Base-by-base conservation (phyloP, 1,140 invertebrate species). In the Diabrotica virgifera region DNA sequence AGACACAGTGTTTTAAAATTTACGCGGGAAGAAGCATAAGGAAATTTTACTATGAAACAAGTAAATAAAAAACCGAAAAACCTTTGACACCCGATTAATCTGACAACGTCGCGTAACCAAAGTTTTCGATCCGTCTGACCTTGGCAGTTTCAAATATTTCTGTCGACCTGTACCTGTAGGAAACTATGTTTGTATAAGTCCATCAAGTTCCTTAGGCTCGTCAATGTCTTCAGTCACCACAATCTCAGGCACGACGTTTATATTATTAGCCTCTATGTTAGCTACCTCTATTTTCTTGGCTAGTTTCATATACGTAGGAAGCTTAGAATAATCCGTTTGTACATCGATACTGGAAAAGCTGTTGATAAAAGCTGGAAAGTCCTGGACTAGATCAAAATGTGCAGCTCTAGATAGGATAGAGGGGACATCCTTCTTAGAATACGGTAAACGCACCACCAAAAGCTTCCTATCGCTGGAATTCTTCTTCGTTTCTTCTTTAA, bases 201-300 rank as follows among this genome's bases (percentile, higher is more conserved):
- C 67, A 52, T 71, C 68, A 35, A 35, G 38, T 52, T 72, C 70
- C 36, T 63, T 62, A 9, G 70, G 62, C 52, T 72, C 69, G 5
- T 73, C 72, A 35, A 55, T 61, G 53, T 70, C 63, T 59, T 70
- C 64, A 11, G 72, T 73, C 36, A 73, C 52, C 37, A 71, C 65
- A 35, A 73, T 73, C 38, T 62, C 58, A 8, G 72, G 72, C n/a
- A 51, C 56, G 9, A 65, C 67, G 35, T 67, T 64, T 36, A 62
- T 60, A 1, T 55, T 54, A 10, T 70, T 65, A n/a, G 66, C 68
- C 24, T 71, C 65, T 37, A 52, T 14, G 35, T 68, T 52, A 4
- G 72, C 67, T 6, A 52, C 40, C 40, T 63, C 37, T 2, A 70
- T 64, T 51, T 68, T 65, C 14, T 50, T 63, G 5, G 24, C 14